Percentiles rank a stretch among this genome's conserved stretches.
phyloP scores from a whole-genome alignment of 2,113 vertebrate genomes.

The Pollachius pollachius region DNA sequence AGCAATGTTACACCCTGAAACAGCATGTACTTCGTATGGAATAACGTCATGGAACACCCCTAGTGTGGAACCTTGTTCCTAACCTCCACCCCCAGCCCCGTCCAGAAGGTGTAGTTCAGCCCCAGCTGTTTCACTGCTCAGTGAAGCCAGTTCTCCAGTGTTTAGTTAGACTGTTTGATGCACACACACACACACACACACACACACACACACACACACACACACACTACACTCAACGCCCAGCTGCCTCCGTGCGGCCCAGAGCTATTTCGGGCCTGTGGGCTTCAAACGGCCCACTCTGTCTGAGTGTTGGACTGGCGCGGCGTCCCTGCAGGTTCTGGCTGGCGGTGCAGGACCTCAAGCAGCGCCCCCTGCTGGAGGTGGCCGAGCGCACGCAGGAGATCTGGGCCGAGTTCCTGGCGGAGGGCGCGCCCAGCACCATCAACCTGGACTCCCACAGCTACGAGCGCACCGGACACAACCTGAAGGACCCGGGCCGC shows the following conservation, averaged over 20 bases:
- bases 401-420: constrained; percentile 95
- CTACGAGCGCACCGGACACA: constrained; percentile 93
- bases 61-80: no score
- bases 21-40: no score
- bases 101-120: no score
- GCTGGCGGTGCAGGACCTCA: constrained; percentile 92
- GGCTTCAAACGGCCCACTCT: neutral
- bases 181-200: constrained; percentile 2
- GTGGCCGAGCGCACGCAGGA: constrained; percentile 86
- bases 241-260: neutral
- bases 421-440: constrained; percentile 91
- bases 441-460: constrained; percentile 98
- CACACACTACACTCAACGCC: neutral
- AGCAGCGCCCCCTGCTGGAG: constrained; percentile 87
- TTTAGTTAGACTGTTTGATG: no score
- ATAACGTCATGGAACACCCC: no score
- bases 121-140: no score
- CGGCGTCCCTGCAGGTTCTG: constrained; percentile 79
- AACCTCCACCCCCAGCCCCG: no score
- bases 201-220: no score
- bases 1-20: no score
- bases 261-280: no score
- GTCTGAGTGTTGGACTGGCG: neutral
- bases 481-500: constrained; percentile 90
- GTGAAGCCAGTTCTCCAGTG: no score